Evolutionary conservation across 30 jellyfish, hydroid and myxozoan genomes (phyloP).

Genomic region (Pelagia noctiluca): DNA sequence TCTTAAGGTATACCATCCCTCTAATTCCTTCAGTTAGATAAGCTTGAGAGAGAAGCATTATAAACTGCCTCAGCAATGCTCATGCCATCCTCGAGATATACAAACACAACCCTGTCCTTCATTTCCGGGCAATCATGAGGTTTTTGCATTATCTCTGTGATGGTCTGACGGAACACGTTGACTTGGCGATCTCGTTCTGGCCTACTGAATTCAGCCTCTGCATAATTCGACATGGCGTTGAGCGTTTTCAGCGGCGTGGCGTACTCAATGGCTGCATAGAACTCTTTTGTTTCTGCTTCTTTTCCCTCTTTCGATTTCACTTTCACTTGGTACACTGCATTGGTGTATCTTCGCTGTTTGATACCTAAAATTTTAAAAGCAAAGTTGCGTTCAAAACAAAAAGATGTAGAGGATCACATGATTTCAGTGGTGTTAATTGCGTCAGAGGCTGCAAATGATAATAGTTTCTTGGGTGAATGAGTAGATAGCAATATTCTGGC

Average conservation of each 20-base stretch:
- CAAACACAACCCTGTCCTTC: conserved; percentile 17
- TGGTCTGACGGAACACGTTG: conserved; percentile 19
- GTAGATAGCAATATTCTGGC: no score
- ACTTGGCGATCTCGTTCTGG: conserved; percentile 46
- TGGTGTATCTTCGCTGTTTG: conserved; percentile 24
- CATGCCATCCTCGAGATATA: conserved; percentile 21
- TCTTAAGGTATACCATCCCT: no score
- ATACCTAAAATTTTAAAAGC: no score
- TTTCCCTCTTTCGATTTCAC: background rate
- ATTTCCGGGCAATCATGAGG: conserved; percentile 29
- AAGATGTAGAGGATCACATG: no score
- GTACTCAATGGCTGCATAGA: conserved; percentile 46
- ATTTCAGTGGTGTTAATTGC: no score
- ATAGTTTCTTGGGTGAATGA: no score
- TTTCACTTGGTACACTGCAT: conserved; percentile 13
- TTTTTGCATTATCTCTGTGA: conserved; percentile 15
- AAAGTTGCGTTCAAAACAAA: no score
- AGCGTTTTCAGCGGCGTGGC: conserved; percentile 44
- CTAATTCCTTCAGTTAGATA: no score
- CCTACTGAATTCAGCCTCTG: conserved; percentile 14
- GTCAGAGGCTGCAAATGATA: no score
- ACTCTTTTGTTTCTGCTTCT: background rate
- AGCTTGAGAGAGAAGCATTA: background rate
- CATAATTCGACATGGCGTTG: conserved; percentile 21
- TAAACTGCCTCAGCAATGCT: background rate